Evolutionary conservation across 2,113 vertebrate genomes (phyloP).

Genomic region (Hippocampus comes): DNA sequence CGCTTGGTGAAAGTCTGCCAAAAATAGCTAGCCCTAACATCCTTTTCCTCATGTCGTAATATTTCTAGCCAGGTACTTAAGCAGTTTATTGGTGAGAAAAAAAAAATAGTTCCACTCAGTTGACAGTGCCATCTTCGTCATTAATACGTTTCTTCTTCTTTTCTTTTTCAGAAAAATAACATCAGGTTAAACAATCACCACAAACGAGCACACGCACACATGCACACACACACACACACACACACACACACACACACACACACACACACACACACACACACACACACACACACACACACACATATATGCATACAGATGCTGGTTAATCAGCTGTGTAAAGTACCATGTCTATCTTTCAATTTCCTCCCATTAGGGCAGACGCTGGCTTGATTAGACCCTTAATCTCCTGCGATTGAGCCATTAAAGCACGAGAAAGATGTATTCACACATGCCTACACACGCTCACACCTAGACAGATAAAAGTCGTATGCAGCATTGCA

Average conservation of each 20-base stretch:
- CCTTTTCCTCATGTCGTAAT: neutral
- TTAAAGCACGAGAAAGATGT: constrained; percentile 59
- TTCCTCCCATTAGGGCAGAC: constrained; percentile 91
- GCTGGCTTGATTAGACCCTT: constrained; percentile 94
- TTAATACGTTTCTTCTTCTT: neutral
- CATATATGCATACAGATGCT: constrained; percentile 53
- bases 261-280: neutral
- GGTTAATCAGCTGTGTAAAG: constrained; percentile 96
- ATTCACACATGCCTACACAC: constrained; percentile 34
- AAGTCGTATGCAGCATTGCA: constrained; percentile 15
- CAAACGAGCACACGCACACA: constrained; percentile 18
- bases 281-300: constrained; percentile 23
- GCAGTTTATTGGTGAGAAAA: neutral
- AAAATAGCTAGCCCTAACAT: constrained; percentile 1
- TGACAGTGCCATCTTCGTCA: neutral
- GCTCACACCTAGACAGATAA: constrained; percentile 25
- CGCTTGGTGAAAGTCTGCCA: constrained; percentile 3
- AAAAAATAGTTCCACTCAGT: neutral
- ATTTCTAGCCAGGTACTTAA: neutral
- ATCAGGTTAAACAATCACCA: constrained; percentile 5
- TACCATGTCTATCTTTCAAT: constrained; percentile 94
- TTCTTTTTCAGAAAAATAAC: neutral
- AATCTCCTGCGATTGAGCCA: constrained; percentile 83
- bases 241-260: neutral
- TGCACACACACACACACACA: constrained; percentile 19